These are phyloP conservation scores for Hirudo medicinalis DNA, from an alignment of 1,140 invertebrate species.

Conservation along the genomic window DNA sequence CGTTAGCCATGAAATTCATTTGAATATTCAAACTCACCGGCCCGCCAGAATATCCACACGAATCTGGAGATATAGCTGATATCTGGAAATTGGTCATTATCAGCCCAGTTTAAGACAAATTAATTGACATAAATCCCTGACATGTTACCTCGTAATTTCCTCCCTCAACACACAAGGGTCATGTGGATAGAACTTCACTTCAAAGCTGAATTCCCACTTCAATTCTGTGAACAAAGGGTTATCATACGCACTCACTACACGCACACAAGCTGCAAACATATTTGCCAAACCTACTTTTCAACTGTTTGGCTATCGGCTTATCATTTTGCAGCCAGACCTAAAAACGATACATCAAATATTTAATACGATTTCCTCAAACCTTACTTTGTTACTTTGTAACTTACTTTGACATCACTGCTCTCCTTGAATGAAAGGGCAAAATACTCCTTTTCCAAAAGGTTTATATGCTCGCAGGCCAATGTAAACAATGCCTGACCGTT, in stretches of 20 bases:
- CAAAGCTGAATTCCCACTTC: constrained; percentile 67
- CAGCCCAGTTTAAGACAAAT: not conserved
- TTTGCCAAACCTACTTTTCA: constrained; percentile 2
- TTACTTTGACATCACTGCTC: constrained; percentile 20
- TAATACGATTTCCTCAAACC: not conserved
- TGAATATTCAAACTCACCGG: constrained; percentile 45
- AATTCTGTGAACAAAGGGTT: constrained; percentile 5
- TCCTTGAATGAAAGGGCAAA: constrained; percentile 79
- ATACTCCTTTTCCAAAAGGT: constrained; percentile 85
- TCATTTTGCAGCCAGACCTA: constrained; percentile 10
- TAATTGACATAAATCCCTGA: not conserved
- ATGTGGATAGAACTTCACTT: constrained; percentile 97
- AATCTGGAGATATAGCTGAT: constrained; percentile 87
- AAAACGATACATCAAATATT: not conserved
- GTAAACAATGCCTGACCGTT: constrained; percentile 73
- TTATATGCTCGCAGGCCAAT: constrained; percentile 72
- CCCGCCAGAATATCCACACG: constrained; percentile 80
- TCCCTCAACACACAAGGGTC: constrained; percentile 92
- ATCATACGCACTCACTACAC: not conserved
- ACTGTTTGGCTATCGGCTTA: constrained; percentile 11
- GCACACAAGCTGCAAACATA: not conserved
- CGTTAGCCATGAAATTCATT: no score
- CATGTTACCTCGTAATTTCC: constrained; percentile 65
- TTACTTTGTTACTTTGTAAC: not conserved
- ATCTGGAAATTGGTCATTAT: constrained; percentile 45